Percentiles rank a stretch among this genome's conserved stretches.
Evolutionary conservation across 2,113 vertebrate genomes (phyloP).

Genomic region (Oncorhynchus nerka): DNA sequence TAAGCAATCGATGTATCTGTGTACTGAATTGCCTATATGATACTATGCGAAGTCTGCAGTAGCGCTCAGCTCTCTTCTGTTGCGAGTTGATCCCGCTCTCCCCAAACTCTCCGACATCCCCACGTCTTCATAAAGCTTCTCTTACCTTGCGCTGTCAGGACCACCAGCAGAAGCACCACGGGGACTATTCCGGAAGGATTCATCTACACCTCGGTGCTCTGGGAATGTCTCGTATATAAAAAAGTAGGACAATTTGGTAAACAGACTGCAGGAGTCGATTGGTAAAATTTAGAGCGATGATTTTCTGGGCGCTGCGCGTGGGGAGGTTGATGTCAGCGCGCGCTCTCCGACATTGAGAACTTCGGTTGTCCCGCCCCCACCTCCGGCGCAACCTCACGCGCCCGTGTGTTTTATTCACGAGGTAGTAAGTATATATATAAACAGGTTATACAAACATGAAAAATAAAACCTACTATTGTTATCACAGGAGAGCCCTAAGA

Average conservation of each 20-base stretch:
- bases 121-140: conserved; percentile 9
- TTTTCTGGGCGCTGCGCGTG: conserved; percentile 36
- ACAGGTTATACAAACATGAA: neutral
- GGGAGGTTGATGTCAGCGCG: conserved; percentile 50
- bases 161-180: conserved; percentile 55
- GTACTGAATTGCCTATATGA: neutral
- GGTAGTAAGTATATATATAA: neutral
- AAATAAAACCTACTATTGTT: neutral
- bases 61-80: neutral
- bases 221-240: conserved; percentile 9
- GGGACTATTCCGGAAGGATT: conserved; percentile 54
- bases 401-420: neutral
- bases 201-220: conserved; percentile 55
- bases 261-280: neutral
- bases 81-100: neutral
- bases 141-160: conserved; percentile 71
- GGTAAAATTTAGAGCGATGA: conserved; percentile 22
- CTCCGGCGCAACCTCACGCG: conserved; percentile 16
- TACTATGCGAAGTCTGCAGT: neutral
- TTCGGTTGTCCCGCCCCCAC: conserved; percentile 50
- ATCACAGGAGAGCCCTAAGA: neutral
- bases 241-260: neutral
- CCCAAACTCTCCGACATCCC: neutral
- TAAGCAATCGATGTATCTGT: neutral
- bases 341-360: conserved; percentile 57